Evolutionary conservation across 2,888 invertebrate genomes (phyloP).

Genomic region (Nomada fabriciana): DNA sequence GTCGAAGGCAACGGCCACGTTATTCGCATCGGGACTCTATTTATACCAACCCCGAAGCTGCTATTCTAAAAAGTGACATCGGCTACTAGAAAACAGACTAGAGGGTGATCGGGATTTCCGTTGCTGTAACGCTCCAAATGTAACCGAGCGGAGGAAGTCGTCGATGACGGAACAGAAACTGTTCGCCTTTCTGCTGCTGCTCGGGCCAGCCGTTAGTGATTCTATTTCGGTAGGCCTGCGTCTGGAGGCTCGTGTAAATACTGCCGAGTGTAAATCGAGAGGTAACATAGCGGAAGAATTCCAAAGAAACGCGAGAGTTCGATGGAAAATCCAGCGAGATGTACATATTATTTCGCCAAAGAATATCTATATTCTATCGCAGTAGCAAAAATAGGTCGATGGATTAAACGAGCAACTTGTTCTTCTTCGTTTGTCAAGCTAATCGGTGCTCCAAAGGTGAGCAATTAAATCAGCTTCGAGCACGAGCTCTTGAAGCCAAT

Average conservation of each 20-base stretch:
- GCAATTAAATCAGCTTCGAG: not conserved
- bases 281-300: conserved; percentile 39
- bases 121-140: conserved; percentile 22
- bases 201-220: conserved; percentile 21
- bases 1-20: conserved; percentile 64
- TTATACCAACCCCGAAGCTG: conserved; percentile 45
- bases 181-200: conserved; percentile 58
- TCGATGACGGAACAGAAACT: conserved; percentile 67
- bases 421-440: not conserved
- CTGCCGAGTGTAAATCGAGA: conserved; percentile 36
- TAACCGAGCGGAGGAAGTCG: conserved; percentile 56
- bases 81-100: not conserved
- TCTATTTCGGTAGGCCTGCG: conserved; percentile 58
- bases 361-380: not conserved
- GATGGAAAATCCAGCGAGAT: conserved; percentile 23
- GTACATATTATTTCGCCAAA: not conserved
- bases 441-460: not conserved
- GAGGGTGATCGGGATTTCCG: conserved; percentile 22
- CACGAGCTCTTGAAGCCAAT: not conserved
- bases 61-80: conserved; percentile 47
- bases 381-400: not conserved
- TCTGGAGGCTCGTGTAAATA: conserved; percentile 54
- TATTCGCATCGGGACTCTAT: conserved; percentile 66
- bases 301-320: conserved; percentile 29
- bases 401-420: not conserved